phyloP scores from a whole-genome alignment of 1,140 invertebrate species.

The Drosophila subpulchrella region DNA sequence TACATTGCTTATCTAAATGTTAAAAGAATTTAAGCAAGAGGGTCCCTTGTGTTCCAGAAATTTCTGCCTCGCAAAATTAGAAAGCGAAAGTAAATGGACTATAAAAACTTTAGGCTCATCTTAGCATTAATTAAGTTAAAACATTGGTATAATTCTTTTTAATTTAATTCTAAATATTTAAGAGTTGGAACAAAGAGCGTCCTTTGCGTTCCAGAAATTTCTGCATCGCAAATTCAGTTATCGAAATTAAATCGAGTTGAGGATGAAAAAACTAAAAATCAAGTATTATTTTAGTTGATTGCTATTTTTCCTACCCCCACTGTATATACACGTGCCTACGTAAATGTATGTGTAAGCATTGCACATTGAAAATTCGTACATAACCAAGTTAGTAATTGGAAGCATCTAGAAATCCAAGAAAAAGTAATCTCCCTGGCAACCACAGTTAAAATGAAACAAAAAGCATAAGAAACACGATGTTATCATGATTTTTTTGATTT shows the following conservation, averaged over 20 bases:
- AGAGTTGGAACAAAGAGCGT: too few species aligned
- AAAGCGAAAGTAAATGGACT: too few species aligned
- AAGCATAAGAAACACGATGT: not conserved
- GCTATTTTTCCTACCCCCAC: not conserved
- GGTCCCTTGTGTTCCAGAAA: not conserved
- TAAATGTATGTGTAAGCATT: not conserved
- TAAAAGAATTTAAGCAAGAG: too few species aligned
- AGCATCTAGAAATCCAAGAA: constrained; percentile 13
- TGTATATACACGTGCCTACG: not conserved
- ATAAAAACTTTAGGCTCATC: too few species aligned
- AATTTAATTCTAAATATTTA: too few species aligned
- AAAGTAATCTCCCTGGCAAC: constrained; percentile 5
- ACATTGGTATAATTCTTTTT: too few species aligned
- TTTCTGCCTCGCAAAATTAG: too few species aligned
- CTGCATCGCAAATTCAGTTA: too few species aligned
- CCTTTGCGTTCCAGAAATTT: not conserved
- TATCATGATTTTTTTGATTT: constrained; percentile 7
- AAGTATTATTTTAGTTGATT: not conserved
- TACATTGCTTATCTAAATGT: too few species aligned
- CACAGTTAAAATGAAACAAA: not conserved
- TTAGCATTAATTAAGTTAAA: too few species aligned
- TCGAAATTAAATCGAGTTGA: too few species aligned
- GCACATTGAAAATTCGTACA: constrained; percentile 27
- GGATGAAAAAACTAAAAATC: too few species aligned
- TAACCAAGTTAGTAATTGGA: constrained; percentile 16